A percentile compares a stretch with the other conserved stretches of the same genome.
Conservation (phyloP, 2,797 vertebrate genomes). For the Coregonus suidteri region DNA sequence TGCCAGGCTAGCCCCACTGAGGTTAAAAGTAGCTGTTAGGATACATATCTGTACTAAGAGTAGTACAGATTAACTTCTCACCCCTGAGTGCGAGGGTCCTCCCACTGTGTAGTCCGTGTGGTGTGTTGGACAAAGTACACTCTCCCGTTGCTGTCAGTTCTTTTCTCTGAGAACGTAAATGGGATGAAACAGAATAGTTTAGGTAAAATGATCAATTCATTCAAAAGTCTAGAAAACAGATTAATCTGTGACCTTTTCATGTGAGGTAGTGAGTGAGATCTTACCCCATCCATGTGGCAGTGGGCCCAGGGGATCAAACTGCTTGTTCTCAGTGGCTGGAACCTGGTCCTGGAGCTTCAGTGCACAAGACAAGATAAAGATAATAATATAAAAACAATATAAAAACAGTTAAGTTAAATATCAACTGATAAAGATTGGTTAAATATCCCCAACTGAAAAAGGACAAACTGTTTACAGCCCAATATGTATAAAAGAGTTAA, state of each 20-base stretch:
- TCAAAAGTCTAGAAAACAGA: background rate
- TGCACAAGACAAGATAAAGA: background rate
- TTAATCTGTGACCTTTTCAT: background rate
- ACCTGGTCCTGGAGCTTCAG: slow-evolving; percentile 84
- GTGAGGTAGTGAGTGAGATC: slow-evolving; percentile 32
- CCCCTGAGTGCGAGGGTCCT: slow-evolving; percentile 96
- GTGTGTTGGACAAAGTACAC: slow-evolving; percentile 98
- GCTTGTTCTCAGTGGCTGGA: slow-evolving; percentile 86
- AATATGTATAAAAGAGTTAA: too few relatives aligned
- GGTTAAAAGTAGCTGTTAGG: background rate
- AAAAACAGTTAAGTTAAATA: background rate
- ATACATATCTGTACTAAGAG: background rate
- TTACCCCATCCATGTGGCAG: slow-evolving; percentile 97
- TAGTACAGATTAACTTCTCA: slow-evolving; percentile 61
- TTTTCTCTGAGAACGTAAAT: slow-evolving; percentile 80
- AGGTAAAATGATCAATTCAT: background rate
- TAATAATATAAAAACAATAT: background rate
- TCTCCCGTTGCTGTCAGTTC: slow-evolving; percentile 92
- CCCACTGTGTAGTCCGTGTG: slow-evolving; percentile 95
- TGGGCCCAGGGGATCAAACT: slow-evolving; percentile 95
- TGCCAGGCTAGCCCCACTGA: too few relatives aligned
- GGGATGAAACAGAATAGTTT: background rate
- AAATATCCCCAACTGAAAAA: background rate
- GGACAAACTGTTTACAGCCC: too few relatives aligned
- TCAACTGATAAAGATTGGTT: background rate